Conservation (phyloP, 2,797 vertebrate species). For the Anguilla anguilla region DNA sequence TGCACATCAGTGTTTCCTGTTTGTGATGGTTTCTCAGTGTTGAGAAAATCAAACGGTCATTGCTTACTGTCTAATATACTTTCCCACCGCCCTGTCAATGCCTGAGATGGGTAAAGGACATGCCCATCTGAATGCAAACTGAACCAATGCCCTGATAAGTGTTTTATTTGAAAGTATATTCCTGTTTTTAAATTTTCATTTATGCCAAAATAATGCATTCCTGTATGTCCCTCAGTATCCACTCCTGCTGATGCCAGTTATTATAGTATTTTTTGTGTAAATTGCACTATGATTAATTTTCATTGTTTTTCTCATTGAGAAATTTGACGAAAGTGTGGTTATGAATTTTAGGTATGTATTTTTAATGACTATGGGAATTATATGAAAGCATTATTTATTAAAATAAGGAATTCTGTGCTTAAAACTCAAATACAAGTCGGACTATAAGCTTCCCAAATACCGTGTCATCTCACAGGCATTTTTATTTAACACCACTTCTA, state of each 20-base stretch:
- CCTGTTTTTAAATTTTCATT: conserved; percentile 56
- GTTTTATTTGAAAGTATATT: conserved; percentile 16
- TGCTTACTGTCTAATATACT: background rate
- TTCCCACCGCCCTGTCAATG: background rate
- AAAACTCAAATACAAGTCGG: no score
- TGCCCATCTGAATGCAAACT: background rate
- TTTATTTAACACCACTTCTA: conserved; percentile 43
- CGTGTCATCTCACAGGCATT: conserved; percentile 38
- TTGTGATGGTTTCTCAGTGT: background rate
- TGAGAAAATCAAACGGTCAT: background rate
- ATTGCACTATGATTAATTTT: conserved; percentile 76
- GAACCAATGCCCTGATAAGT: conserved; percentile 15
- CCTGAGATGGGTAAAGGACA: background rate
- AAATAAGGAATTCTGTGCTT: no score
- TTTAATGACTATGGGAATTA: conserved; percentile 32
- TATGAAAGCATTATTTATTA: no score
- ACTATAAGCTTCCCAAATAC: conserved; percentile 39
- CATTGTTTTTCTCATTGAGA: conserved; percentile 49
- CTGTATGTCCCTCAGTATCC: conserved; percentile 31
- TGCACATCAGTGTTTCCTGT: background rate
- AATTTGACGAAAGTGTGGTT: conserved; percentile 33
- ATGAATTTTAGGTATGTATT: background rate
- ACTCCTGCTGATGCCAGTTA: background rate
- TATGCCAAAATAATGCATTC: conserved; percentile 51
- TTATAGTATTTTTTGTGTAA: conserved; percentile 28